Percentiles rank a stretch among this genome's conserved stretches.
Conservation (phyloP, 2,113 vertebrate species). For the Grus americana region DNA sequence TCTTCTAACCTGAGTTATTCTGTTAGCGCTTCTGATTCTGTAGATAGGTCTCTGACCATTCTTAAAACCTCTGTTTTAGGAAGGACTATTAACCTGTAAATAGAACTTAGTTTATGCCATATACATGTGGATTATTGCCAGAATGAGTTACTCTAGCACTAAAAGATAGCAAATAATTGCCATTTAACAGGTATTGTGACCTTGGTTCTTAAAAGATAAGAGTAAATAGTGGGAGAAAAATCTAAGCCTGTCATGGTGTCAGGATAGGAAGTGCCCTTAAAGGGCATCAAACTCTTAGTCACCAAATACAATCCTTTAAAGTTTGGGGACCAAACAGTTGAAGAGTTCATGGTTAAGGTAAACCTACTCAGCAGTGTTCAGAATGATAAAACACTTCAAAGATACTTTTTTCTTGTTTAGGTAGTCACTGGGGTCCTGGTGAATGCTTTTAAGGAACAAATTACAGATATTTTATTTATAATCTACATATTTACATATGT, state of each 20-base stretch:
- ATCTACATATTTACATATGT: not conserved
- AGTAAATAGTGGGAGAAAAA: not conserved
- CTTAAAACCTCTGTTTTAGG: not conserved
- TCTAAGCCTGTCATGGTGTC: not conserved
- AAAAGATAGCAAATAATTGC: not conserved
- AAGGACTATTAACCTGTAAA: not conserved
- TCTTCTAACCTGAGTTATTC: not conserved
- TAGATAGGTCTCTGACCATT: not conserved
- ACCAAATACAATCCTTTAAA: not conserved
- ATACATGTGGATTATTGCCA: not conserved
- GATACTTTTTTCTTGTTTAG: not conserved
- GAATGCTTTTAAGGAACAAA: not conserved
- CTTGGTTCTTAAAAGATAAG: not conserved
- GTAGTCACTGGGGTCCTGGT: not conserved
- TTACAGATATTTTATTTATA: not conserved
- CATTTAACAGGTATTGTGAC: not conserved
- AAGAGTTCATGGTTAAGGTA: not conserved
- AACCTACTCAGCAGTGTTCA: not conserved
- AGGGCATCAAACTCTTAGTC: not conserved
- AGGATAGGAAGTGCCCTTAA: not conserved
- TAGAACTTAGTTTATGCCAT: not conserved
- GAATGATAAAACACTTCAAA: not conserved
- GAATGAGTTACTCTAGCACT: not conserved
- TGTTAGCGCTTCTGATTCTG: not conserved
- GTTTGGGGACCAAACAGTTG: not conserved